Percentiles rank a stretch among this genome's conserved stretches.
These are phyloP conservation scores for Leptinotarsa juncta DNA, from an alignment of 2,888 invertebrate species.

Conservation along the genomic window DNA sequence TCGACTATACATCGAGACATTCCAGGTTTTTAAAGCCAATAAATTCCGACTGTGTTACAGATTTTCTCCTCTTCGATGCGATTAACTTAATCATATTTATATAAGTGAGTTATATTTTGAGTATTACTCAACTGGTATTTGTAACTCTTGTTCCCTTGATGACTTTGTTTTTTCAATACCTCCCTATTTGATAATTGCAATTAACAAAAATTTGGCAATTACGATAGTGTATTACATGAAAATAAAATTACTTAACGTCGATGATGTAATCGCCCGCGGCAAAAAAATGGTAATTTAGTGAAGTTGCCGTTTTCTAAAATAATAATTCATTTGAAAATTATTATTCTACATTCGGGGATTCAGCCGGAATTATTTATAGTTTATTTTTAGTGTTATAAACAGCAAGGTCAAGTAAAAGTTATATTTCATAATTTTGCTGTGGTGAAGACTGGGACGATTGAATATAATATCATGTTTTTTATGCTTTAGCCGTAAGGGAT, in stretches of 20 bases:
- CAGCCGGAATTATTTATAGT: not conserved
- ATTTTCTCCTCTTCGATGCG: not conserved
- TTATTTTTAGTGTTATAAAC: not conserved
- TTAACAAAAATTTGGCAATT: too few relatives aligned
- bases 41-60: not conserved
- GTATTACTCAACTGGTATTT: too few relatives aligned
- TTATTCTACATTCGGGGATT: not conserved
- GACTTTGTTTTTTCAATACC: too few relatives aligned
- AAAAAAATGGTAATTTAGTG: not conserved
- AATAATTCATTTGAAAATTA: slow-evolving; percentile 3
- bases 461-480: not conserved
- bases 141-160: too few relatives aligned
- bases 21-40: not conserved
- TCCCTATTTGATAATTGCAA: too few relatives aligned
- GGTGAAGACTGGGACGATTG: not conserved
- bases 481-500: not conserved
- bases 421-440: not conserved
- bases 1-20: not conserved
- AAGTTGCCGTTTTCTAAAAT: not conserved
- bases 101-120: too few relatives aligned
- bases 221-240: too few relatives aligned
- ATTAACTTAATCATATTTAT: too few relatives aligned
- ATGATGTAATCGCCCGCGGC: not conserved
- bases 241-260: too few relatives aligned
- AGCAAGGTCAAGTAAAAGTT: slow-evolving; percentile 15